A percentile compares a stretch with the other conserved stretches of the same genome.
phyloP scores from a whole-genome alignment of 1,140 invertebrate genomes.

The Trichoplusia ni region DNA sequence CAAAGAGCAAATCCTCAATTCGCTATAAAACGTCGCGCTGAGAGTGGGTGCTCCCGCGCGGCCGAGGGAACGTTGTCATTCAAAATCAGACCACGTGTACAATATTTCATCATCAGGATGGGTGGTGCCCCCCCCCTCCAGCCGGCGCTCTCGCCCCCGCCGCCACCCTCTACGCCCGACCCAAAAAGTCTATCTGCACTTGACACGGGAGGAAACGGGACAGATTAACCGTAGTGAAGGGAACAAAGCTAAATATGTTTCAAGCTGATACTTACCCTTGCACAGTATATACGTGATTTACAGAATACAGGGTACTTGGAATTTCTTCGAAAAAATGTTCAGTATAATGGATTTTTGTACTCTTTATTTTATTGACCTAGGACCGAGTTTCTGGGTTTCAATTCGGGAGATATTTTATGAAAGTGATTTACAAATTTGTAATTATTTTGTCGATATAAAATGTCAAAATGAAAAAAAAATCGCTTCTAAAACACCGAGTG shows the following conservation, averaged over 20 bases:
- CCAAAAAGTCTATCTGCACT: conserved; percentile 81
- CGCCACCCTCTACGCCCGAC: conserved; percentile 52
- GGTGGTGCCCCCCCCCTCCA: conserved; percentile 47
- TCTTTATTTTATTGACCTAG: no score
- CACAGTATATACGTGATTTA: conserved; percentile 54
- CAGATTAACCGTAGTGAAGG: conserved; percentile 80
- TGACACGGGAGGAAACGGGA: conserved; percentile 79
- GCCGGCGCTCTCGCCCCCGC: conserved; percentile 22
- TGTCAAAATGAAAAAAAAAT: not conserved
- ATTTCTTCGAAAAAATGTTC: no score
- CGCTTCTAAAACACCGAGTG: not conserved
- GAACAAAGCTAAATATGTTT: conserved; percentile 81
- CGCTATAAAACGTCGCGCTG: conserved; percentile 69
- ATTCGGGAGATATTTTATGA: no score
- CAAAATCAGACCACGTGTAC: conserved; percentile 86
- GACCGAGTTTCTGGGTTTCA: no score
- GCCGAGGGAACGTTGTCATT: conserved; percentile 83
- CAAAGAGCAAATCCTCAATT: conserved; percentile 70
- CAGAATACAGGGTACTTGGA: no score
- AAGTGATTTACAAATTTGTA: no score
- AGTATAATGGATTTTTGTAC: no score
- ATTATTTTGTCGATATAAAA: not conserved
- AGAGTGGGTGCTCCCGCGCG: conserved; percentile 63
- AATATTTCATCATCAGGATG: conserved; percentile 85
- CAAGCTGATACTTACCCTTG: conserved; percentile 73